Base-by-base conservation (phyloP, 1,140 invertebrate genomes). In the Drosophila rufa region DNA sequence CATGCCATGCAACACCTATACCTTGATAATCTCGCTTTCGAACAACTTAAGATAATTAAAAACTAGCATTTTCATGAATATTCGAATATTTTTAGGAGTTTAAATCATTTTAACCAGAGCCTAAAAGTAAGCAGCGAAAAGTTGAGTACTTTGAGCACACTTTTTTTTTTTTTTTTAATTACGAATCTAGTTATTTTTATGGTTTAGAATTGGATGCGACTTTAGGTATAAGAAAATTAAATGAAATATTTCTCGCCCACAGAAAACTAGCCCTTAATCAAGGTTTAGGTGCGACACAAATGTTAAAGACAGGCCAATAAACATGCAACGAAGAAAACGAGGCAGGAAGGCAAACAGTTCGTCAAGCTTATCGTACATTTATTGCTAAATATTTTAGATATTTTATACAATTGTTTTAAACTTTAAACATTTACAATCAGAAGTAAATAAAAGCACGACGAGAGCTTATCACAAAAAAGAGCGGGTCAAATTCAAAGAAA, bases 321-420 rank as follows among this genome's bases (percentile, higher is more conserved):
- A 69, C 75, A 78, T 78, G 62, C 75, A 76, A 67, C 84, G 67
- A 73, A 76, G 60, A 51, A 73, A 74, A 74, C 53, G 57, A 79
- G 19, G 36, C 62, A 22, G 74, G 78, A 45, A 74, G 70, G 53
- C 46, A 56, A 48, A 75, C 30, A 25, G 27, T 75, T 65, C 19
- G 75, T 80, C 80, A 85, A 90, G 85, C 85, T 90, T 90, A 90
- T 80, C 65, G 71, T 90, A 91, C 82, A 89, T 90, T 89, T 90
- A 91, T 89, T 89, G 30, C 70, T 74, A 73, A 8, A 36, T 73
- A 46, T 47, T 70, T 80, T 56, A 68, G 50, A 68, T 69, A 73
- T 73, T 73, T 82, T 67, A 85, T 84, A 84, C 82, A 84, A 51
- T 76, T 83, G 68, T 40, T 73, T 84, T 78, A 75, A 84, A 75